Evolutionary conservation across 2,888 invertebrate genomes (phyloP), one percentile per base, ranked within the genome.

Genomic region (Rhagonycha fulva): DNA sequence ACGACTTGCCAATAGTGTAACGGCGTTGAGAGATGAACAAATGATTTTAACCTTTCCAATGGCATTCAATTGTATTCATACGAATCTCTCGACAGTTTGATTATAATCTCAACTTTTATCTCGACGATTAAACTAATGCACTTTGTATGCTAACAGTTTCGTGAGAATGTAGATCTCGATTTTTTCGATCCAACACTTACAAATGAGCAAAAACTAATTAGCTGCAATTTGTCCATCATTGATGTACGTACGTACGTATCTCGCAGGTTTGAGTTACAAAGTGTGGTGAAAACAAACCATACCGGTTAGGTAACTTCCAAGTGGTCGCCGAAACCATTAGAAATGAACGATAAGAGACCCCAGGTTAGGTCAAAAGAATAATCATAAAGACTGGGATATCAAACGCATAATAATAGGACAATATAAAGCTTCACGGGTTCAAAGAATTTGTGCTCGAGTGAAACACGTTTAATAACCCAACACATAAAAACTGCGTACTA

Each of bases 31-130:
- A 79, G 79, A 80, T 76, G 81, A 81, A 81, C 82, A 81, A 81
- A 81, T 79, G 80, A 80, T 80, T 80, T 75, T 81, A 81, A 81
- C 81, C 79, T 81, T 81, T 81, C 75, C 77, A 72, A 78, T 81
- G 80, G 79, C 81, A 81, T 81, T 81, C 81, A 80, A 81, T 81
- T 81, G 81, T 81, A 79, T 81, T 78, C 80, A 78, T 79, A 81
- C 78, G 76, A 80, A 81, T 78, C 74, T 79, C 76, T 76, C 77
- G 81, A 82, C 82, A 80, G 81, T 80, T 80, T 80, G 83, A 83
- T 83, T 82, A 78, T 78, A 75, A 83, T 82, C 83, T 73, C 69
- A 78, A 74, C 70, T 74, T 77, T 47, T 76, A 77, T 77, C 71
- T 71, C 47, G 30, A 60, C 71, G 67, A 70, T 70, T 72, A 76